Evolutionary conservation across 2,888 invertebrate species (phyloP).

Genomic region (Apomyelois bistriatella): DNA sequence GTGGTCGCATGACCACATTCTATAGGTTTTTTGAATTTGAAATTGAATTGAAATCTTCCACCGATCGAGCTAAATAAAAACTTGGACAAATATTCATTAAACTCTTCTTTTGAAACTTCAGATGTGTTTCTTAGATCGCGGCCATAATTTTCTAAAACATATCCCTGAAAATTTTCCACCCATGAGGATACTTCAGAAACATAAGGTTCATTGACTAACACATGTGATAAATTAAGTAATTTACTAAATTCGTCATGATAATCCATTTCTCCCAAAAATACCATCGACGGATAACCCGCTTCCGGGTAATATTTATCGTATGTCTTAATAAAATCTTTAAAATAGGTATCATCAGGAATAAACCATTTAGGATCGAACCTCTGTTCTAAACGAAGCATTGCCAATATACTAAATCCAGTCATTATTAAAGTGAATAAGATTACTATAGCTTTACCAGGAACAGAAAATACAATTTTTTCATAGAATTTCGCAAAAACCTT

Average conservation of each 20-base stretch:
- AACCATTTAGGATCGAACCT: slow-evolving; percentile 91
- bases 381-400: slow-evolving; percentile 84
- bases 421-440: slow-evolving; percentile 80
- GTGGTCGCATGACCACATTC: slow-evolving; percentile 82
- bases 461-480: slow-evolving; percentile 82
- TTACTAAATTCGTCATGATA: slow-evolving; percentile 81
- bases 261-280: slow-evolving; percentile 84
- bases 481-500: slow-evolving; percentile 81
- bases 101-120: slow-evolving; percentile 72
- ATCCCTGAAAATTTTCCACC: slow-evolving; percentile 83
- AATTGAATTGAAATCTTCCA: slow-evolving; percentile 84
- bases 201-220: slow-evolving; percentile 74
- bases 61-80: slow-evolving; percentile 85
- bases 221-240: slow-evolving; percentile 75
- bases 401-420: slow-evolving; percentile 81
- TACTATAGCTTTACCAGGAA: slow-evolving; percentile 83
- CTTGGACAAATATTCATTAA: slow-evolving; percentile 82
- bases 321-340: slow-evolving; percentile 80
- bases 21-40: slow-evolving; percentile 81
- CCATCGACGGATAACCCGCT: slow-evolving; percentile 80
- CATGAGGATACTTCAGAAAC: slow-evolving; percentile 81
- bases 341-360: slow-evolving; percentile 85
- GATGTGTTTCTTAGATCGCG: slow-evolving; percentile 70
- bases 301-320: slow-evolving; percentile 82
- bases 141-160: slow-evolving; percentile 79